Evolutionary conservation across 2,888 invertebrate species (phyloP), one percentile per base, ranked within the genome.

Genomic region (Bedellia somnulentella): DNA sequence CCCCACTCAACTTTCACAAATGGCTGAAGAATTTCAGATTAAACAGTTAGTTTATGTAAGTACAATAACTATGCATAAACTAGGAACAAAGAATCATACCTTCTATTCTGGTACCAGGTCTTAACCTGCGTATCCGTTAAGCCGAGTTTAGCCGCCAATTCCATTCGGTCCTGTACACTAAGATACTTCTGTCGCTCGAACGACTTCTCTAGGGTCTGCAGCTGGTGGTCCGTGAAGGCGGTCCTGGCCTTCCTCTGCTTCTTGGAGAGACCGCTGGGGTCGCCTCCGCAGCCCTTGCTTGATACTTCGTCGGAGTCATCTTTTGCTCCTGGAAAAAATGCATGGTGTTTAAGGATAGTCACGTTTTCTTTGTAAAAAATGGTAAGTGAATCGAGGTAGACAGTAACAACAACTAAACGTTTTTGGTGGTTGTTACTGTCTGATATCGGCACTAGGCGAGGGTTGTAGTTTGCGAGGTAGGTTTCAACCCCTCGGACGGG

Each of bases 61-160:
- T n/a, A n/a, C n/a, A n/a, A n/a, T n/a, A n/a, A n/a, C n/a, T n/a
- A n/a, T n/a, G n/a, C n/a, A n/a, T n/a, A n/a, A n/a, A n/a, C n/a
- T n/a, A n/a, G n/a, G n/a, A n/a, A n/a, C n/a, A n/a, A n/a, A n/a
- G n/a, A n/a, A n/a, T n/a, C n/a, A n/a, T n/a, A 94, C 96, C 97
- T 86, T 80, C 98, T 81, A 61, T 98, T 98, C 70, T 98, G 97
- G 71, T 98, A 98, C 98, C 99, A 99, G 49, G 99, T 99, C 75
- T 99, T 99, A 58, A 99, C 98, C 80, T 99, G 99, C 30, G 98
- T 99, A 70, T 99, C 99, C 24, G 94, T 95, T 34, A 99, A 82
- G 48, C 93, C 92, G 46, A 99, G 79, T 73, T 93, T 93, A 35
- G 94, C 91, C 1, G 99, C 98, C 48, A 99, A 76, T 71, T 99